phyloP scores from a whole-genome alignment of 2,888 invertebrate genomes.

The Strigamia crassipes region DNA sequence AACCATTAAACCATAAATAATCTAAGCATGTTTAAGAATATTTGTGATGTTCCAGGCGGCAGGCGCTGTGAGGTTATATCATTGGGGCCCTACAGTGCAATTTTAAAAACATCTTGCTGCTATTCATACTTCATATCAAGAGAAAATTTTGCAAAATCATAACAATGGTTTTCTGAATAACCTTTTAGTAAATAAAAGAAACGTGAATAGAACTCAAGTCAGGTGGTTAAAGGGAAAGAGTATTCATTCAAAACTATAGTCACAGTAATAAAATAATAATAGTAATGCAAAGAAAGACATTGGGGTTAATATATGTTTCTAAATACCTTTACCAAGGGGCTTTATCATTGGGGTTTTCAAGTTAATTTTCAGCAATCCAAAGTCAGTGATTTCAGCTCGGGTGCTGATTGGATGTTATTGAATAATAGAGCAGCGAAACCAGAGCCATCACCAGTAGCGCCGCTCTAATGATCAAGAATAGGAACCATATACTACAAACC shows the following conservation, averaged over 20 bases:
- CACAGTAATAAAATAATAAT: background rate
- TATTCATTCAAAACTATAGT: background rate
- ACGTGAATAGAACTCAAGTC: background rate
- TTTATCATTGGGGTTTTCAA: constrained; percentile 19
- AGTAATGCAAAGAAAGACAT: constrained; percentile 4
- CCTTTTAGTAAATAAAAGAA: background rate
- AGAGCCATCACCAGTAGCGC: constrained; percentile 42
- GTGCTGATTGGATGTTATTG: constrained; percentile 38
- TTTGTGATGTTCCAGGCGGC: too few relatives aligned
- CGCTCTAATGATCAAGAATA: constrained; percentile 38
- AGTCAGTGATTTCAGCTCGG: constrained; percentile 32
- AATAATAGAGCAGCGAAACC: constrained; percentile 42
- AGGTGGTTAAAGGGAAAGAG: background rate
- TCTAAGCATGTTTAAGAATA: too few relatives aligned
- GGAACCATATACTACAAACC: constrained; percentile 35
- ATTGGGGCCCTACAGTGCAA: too few relatives aligned
- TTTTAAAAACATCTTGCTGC: background rate
- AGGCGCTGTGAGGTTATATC: too few relatives aligned
- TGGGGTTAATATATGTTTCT: constrained; percentile 38
- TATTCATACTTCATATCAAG: background rate
- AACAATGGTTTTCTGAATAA: background rate
- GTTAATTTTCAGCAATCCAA: constrained; percentile 31
- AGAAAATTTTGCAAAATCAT: too few relatives aligned
- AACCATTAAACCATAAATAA: too few relatives aligned
- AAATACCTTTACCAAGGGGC: constrained; percentile 40